These are phyloP conservation scores for Philaethria dido DNA, from an alignment of 2,888 invertebrate species.

Conservation along the genomic window DNA sequence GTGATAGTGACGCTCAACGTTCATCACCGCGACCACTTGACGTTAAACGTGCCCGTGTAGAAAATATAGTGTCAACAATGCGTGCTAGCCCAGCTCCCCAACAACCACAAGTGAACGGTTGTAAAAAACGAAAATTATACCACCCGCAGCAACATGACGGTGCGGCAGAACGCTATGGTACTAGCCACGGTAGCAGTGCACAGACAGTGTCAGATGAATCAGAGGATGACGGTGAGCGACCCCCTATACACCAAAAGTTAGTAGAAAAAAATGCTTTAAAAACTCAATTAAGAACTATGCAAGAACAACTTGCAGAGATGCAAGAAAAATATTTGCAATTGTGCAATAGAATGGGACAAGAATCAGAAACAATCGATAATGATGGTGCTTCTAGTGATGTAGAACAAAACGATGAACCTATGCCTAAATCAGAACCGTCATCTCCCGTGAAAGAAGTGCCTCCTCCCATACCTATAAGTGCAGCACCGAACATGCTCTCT, in stretches of 20 bases:
- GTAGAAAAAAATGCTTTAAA: conserved; percentile 94
- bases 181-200: conserved; percentile 76
- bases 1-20: conserved; percentile 84
- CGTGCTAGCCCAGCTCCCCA: conserved; percentile 92
- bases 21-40: conserved; percentile 86
- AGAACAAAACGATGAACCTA: conserved; percentile 81
- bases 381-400: conserved; percentile 90
- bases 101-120: conserved; percentile 92
- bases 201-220: conserved; percentile 86
- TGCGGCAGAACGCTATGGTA: conserved; percentile 84
- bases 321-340: conserved; percentile 95
- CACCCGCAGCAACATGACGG: conserved; percentile 96
- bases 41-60: conserved; percentile 96
- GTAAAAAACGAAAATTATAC: conserved; percentile 97
- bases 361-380: conserved; percentile 89
- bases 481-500: conserved; percentile 83
- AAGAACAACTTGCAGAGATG: conserved; percentile 95
- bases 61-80: conserved; percentile 97
- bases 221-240: conserved; percentile 90
- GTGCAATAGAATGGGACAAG: conserved; percentile 93
- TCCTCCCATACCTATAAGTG: conserved; percentile 72
- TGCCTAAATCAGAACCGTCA: conserved; percentile 84
- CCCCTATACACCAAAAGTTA: conserved; percentile 92
- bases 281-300: conserved; percentile 93
- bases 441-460: conserved; percentile 81